Evolutionary conservation across 2,113 vertebrate genomes (phyloP), one percentile per base, ranked within the genome.

Genomic region (Pithys albifrons): DNA sequence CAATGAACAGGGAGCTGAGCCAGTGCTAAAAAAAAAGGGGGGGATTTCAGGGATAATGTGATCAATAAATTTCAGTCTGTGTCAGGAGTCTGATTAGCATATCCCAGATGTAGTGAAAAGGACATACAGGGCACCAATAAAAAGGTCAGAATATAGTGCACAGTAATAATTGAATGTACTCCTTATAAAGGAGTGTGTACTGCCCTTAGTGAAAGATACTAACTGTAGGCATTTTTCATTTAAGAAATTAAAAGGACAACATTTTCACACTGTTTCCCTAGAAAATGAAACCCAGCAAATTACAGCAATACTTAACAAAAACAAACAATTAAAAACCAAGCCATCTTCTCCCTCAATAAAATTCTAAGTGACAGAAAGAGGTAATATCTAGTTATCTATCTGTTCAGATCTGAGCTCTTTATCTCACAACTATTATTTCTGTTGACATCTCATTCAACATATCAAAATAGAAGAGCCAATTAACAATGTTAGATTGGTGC

Each of bases 61-160:
- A 96, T 97, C 93, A 90, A 97, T 96, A 94, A 94, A 95, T 96
- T 94, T 73, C 46, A 66, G 37, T 55, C 65, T 70, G 11, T 96
- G 92, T 90, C 85, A 96, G 57, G 13, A 95, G 17, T 73, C 61
- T 88, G 70, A 95, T 96, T 96, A 95, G 57, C 91, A 87, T 96
- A 90, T 70, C 66, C 62, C 29, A 94, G 65, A 85, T 73, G 35
- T 35, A 91, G 49, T 85, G 79, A 89, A 90, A 85, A 95, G 89
- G 91, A 95, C 89, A 57, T 76, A 75, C 20, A 74, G 83, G 83
- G 19, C 76, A 87, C 84, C 70, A 93, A 91, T 77, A 67, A 71
- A 93, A 88, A 94, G 94, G 91, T 95, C 65, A 89, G 43, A 75
- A 88, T 69, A 57, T 33, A 79, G n/a, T 65, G 49, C 35, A 57